Evolutionary conservation across 92 coral and sea anemone species (phyloP).

Genomic region (Plumapathes pennacea): DNA sequence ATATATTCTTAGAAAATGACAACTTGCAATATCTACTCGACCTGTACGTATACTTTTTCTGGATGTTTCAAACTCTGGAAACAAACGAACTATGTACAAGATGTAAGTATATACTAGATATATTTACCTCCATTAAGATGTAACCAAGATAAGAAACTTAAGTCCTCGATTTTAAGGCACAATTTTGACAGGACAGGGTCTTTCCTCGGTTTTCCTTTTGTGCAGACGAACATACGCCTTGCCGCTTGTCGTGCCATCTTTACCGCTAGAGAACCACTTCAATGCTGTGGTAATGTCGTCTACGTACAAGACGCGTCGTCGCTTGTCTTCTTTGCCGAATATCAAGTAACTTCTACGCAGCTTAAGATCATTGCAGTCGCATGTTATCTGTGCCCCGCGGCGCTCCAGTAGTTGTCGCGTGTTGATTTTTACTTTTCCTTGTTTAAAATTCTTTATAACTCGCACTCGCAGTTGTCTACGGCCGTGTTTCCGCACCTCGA

Average conservation of each 20-base stretch:
- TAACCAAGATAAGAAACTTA: too few relatives aligned
- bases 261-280: slow-evolving; percentile 78
- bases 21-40: too few relatives aligned
- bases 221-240: slow-evolving; percentile 54
- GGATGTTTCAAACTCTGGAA: too few relatives aligned
- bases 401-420: slow-evolving; percentile 71
- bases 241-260: too few relatives aligned
- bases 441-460: slow-evolving; percentile 70
- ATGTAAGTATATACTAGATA: too few relatives aligned
- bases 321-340: slow-evolving; percentile 82
- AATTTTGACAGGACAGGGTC: slow-evolving; percentile 64
- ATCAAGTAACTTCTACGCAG: slow-evolving; percentile 63
- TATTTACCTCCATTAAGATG: too few relatives aligned
- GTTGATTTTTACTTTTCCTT: slow-evolving; percentile 60
- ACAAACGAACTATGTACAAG: too few relatives aligned
- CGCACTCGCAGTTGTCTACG: slow-evolving; percentile 73
- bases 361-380: slow-evolving; percentile 68
- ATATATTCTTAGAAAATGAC: too few relatives aligned
- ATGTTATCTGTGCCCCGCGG: slow-evolving; percentile 68
- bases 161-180: background rate
- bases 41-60: too few relatives aligned
- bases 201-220: slow-evolving; percentile 68
- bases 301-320: slow-evolving; percentile 60
- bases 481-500: slow-evolving; percentile 60
- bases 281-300: slow-evolving; percentile 80